Evolutionary conservation across 1,140 invertebrate genomes (phyloP).

Genomic region (Plectrocnemia conspersa): DNA sequence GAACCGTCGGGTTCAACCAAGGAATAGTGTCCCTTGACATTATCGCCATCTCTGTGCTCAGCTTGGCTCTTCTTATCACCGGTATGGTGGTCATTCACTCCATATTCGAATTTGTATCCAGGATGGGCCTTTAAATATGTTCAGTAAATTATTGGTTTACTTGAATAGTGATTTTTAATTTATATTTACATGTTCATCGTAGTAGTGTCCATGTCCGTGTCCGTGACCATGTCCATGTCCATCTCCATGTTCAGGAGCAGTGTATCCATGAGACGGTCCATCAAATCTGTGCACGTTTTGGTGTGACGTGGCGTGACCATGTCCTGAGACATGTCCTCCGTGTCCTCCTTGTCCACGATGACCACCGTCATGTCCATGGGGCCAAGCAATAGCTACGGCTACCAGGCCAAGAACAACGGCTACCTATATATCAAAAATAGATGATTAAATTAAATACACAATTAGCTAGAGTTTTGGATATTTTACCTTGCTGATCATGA

Average conservation of each 20-base stretch:
- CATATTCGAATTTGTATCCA: conserved; percentile 43
- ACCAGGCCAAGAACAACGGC: conserved; percentile 25
- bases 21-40: conserved; percentile 56
- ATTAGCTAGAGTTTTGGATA: no score
- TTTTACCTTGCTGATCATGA: no score
- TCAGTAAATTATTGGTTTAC: not conserved
- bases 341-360: no score
- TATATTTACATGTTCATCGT: conserved; percentile 14
- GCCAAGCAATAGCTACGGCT: conserved; percentile 21
- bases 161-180: conserved; percentile 41
- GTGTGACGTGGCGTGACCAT: conserved; percentile 25
- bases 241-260: conserved; percentile 28
- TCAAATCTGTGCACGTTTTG: conserved; percentile 26
- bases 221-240: conserved; percentile 19
- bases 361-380: conserved; percentile 6
- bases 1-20: conserved; percentile 74
- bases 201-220: conserved; percentile 17
- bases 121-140: conserved; percentile 40
- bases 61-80: conserved; percentile 43
- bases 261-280: conserved; percentile 29
- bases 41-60: conserved; percentile 39
- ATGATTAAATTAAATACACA: no score
- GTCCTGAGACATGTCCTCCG: no score
- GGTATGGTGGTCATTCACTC: conserved; percentile 41
- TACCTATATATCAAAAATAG: no score